Evolutionary conservation across 2,797 vertebrate species (phyloP).

Genomic region (Sebastes dallii): DNA sequence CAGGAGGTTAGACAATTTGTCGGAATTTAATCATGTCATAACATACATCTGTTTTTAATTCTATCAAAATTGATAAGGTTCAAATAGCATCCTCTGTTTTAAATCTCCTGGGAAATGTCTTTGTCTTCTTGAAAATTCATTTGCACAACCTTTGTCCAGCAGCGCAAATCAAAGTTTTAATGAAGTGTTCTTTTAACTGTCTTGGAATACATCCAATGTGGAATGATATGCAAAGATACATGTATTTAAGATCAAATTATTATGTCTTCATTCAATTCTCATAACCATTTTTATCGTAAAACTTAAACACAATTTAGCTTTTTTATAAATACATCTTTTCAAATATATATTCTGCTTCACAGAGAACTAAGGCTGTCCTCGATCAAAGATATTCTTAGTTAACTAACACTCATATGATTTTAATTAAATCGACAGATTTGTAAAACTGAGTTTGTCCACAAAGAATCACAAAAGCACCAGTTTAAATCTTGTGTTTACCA

Average conservation of each 20-base stretch:
- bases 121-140: conserved; percentile 56
- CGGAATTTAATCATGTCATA: conserved; percentile 61
- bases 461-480: too few relatives aligned
- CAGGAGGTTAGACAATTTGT: conserved; percentile 59
- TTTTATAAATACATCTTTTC: not conserved
- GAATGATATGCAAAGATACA: not conserved
- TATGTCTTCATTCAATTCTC: not conserved
- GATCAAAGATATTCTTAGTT: too few relatives aligned
- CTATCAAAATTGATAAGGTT: conserved; percentile 62
- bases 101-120: conserved; percentile 50
- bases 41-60: conserved; percentile 57
- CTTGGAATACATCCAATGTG: not conserved
- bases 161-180: conserved; percentile 51
- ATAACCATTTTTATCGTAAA: not conserved
- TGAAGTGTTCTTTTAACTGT: conserved; percentile 26
- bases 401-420: too few relatives aligned
- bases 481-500: too few relatives aligned
- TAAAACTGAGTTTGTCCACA: too few relatives aligned
- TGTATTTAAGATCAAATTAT: not conserved
- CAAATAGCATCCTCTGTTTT: conserved; percentile 49
- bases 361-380: not conserved
- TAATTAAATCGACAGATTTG: too few relatives aligned
- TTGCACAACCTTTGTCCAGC: conserved; percentile 45
- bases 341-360: not conserved
- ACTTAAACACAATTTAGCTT: not conserved